Percentiles rank a stretch among this genome's conserved stretches.
These are phyloP conservation scores for Indicator maculatus DNA, from an alignment of 2,113 vertebrate genomes.

Conservation along the genomic window DNA sequence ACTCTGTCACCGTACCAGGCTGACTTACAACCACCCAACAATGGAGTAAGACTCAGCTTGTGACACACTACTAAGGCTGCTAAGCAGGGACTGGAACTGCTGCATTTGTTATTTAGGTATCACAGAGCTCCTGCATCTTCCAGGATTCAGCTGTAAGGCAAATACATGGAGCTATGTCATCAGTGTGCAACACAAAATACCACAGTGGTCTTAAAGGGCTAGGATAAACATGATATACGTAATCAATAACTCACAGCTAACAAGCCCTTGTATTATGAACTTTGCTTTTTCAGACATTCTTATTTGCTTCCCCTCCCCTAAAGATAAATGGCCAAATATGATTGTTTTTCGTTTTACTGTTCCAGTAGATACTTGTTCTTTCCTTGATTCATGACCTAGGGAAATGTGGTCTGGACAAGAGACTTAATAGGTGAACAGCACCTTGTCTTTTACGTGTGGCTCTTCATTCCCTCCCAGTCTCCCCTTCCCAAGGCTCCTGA, in stretches of 20 bases:
- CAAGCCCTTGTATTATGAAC: background rate
- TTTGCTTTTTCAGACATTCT: background rate
- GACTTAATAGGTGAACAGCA: background rate
- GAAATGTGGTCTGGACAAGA: background rate
- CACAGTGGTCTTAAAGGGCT: background rate
- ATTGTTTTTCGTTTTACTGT: background rate
- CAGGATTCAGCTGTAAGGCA: background rate
- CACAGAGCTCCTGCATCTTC: background rate
- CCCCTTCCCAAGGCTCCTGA: background rate
- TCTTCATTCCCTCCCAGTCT: background rate
- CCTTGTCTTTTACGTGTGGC: background rate
- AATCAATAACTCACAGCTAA: background rate
- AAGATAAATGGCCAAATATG: background rate
- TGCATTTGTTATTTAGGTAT: background rate
- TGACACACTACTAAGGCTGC: background rate
- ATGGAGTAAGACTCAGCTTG: background rate
- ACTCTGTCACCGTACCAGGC: background rate
- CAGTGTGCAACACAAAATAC: background rate
- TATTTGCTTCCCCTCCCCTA: background rate
- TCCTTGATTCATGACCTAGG: background rate
- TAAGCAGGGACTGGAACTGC: background rate
- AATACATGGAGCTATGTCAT: background rate
- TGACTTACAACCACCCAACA: background rate
- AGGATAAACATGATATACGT: background rate
- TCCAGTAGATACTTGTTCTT: background rate